Evolutionary conservation across 2,113 vertebrate genomes (phyloP), one percentile per base, ranked within the genome.

Genomic region (Trachemys scripta): DNA sequence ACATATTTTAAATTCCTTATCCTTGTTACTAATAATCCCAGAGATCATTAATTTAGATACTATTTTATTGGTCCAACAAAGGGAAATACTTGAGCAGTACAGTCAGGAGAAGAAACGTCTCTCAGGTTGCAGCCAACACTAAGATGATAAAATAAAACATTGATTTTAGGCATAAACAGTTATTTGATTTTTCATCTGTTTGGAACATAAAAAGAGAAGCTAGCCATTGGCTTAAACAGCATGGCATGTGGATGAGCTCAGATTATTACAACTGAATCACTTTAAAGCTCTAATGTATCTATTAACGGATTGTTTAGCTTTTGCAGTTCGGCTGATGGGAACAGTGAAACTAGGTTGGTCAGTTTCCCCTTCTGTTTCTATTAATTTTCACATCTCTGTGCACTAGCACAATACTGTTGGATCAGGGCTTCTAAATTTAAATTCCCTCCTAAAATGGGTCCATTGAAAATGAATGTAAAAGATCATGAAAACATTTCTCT

Each of bases 401-500:
- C 38, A 25, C 42, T 76, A 45, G 38, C 62, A n/a, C 31, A 69
- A 72, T 72, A 38, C 75, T 78, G 75, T 78, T 78, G 38, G 8
- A 35, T 53, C 47, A 38, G 51, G 65, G 53, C 49, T 76, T 75
- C 47, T 22, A 45, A 11, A 47, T 47, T 84, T 84, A 53, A 45
- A 84, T 83, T 42, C 19, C 80, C 17, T 88, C 51, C 47, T 62
- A 17, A 79, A 90, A 84, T 85, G 42, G 31, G 0, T 49, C 51
- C 3, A 0, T 22, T 5, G 1, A 2, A 10, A 57, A 11, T 50
- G 25, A 49, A 57, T 24, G 17, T 1, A 3, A 31, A 80, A 42
- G 87, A 49, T 38, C 38, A 2, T 0, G 2, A 3, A 69, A 81
- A 50, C 1, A 0, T 14, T 79, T 12, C 5, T 80, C 47, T 22